phyloP scores from a whole-genome alignment of 2,113 vertebrate species.

The Dasyornis broadbenti region DNA sequence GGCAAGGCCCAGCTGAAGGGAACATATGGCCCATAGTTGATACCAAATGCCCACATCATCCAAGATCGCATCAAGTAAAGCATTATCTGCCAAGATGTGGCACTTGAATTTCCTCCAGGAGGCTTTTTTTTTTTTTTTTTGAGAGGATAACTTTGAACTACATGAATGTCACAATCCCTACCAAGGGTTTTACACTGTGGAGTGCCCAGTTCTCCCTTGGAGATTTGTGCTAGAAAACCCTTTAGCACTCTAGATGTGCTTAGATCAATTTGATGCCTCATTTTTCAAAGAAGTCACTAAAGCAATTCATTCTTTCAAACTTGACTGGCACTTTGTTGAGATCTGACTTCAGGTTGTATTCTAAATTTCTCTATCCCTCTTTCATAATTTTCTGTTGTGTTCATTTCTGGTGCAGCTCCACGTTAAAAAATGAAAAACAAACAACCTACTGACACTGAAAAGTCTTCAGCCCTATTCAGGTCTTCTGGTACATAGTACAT shows the following conservation, averaged over 20 bases:
- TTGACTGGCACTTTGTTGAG: background rate
- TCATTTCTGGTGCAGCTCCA: background rate
- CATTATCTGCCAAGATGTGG: background rate
- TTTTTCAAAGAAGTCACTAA: background rate
- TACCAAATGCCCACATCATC: slow-evolving; percentile 34
- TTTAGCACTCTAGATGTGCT: background rate
- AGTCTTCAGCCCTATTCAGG: background rate
- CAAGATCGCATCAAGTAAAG: background rate
- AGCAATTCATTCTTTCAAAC: background rate
- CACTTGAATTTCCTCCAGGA: background rate
- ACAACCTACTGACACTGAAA: background rate
- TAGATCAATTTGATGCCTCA: background rate
- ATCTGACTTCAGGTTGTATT: background rate
- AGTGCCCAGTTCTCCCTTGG: background rate
- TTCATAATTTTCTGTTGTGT: background rate
- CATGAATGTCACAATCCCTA: background rate
- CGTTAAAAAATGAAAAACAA: background rate
- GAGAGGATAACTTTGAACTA: background rate
- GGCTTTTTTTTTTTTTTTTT: background rate
- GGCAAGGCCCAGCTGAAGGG: background rate
- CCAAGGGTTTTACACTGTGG: background rate
- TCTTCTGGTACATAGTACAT: background rate
- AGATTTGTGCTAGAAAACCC: background rate
- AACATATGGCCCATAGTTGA: slow-evolving; percentile 28
- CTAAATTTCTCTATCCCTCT: background rate